Evolutionary conservation across 2,888 invertebrate genomes (phyloP).

Genomic region (Mimas tiliae): DNA sequence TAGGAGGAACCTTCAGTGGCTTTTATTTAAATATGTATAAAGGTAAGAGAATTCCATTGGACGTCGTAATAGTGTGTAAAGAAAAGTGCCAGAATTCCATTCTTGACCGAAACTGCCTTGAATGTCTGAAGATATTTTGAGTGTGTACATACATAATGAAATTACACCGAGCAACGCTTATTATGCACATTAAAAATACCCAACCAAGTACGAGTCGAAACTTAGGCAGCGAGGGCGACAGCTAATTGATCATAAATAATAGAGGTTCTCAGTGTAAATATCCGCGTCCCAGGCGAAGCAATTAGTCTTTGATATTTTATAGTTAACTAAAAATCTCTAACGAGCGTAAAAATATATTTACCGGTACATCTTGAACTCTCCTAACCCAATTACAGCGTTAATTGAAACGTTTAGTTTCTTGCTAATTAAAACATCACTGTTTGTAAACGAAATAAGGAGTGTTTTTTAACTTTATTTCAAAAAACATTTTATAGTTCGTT

Average conservation of each 20-base stretch:
- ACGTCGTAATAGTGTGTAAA: constrained; percentile 64
- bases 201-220: no score
- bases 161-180: constrained; percentile 24
- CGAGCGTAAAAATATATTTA: not conserved
- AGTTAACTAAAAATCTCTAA: constrained; percentile 4
- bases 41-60: constrained; percentile 28
- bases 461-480: constrained; percentile 12
- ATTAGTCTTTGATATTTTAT: constrained; percentile 1
- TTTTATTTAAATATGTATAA: constrained; percentile 25
- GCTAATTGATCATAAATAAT: no score
- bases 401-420: constrained; percentile 11
- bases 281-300: no score
- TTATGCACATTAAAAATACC: not conserved
- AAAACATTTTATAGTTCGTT: constrained; percentile 14
- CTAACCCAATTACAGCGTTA: constrained; percentile 20
- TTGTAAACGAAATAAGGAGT: constrained; percentile 6
- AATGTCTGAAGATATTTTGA: constrained; percentile 64
- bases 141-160: constrained; percentile 46
- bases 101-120: constrained; percentile 68
- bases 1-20: not conserved
- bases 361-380: constrained; percentile 8
- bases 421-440: constrained; percentile 16
- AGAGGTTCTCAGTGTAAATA: no score
- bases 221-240: no score
- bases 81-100: constrained; percentile 74